Conservation (phyloP, 2,113 vertebrate species). For the Muntiacus muntjak region DNA sequence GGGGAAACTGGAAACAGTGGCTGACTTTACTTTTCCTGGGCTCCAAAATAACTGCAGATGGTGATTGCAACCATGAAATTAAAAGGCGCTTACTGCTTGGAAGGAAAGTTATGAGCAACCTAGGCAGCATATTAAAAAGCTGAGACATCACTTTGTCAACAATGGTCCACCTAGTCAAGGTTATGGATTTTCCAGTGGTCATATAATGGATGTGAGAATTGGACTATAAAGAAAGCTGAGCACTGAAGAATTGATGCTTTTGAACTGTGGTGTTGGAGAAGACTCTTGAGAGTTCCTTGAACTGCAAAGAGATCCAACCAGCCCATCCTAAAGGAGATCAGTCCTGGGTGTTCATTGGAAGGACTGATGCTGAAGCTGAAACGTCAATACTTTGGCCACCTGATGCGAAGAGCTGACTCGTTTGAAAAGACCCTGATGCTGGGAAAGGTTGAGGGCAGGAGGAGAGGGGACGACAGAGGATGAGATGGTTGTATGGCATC, state of each 20-base stretch:
- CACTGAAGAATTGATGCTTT: accelerated
- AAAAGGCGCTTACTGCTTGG: background rate
- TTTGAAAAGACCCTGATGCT: background rate
- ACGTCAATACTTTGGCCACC: background rate
- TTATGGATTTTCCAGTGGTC: background rate
- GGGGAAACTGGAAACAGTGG: background rate
- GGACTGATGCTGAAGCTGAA: background rate
- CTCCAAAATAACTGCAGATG: background rate
- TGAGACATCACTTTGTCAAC: background rate
- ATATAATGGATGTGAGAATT: background rate
- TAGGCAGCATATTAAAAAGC: background rate
- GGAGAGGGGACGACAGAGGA: accelerated
- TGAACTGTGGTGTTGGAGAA: background rate
- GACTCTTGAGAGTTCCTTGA: background rate
- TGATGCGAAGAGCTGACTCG: accelerated
- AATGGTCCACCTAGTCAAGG: background rate
- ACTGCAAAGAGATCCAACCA: background rate
- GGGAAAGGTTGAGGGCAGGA: background rate
- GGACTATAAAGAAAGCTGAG: background rate
- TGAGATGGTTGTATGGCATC: background rate
- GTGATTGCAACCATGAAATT: background rate
- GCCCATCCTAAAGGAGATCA: background rate
- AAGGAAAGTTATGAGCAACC: background rate
- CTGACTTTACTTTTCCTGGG: background rate
- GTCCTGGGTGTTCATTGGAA: background rate